Evolutionary conservation across 2,888 invertebrate species (phyloP), one percentile per base, ranked within the genome.

Genomic region (Cheilosia variabilis): DNA sequence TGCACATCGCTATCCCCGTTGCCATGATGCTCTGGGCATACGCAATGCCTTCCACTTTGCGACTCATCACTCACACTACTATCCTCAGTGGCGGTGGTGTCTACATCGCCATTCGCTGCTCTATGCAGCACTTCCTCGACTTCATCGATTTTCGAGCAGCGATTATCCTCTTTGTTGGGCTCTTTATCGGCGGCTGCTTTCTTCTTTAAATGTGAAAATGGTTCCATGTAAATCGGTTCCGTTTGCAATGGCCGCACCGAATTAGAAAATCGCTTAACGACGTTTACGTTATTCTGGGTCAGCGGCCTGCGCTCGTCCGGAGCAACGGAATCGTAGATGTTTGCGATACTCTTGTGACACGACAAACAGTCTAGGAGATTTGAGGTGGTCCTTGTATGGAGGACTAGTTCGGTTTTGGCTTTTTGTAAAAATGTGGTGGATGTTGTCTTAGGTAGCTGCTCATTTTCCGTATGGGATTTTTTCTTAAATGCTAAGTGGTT

Each of bases 211-310:
- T 89, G 89, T 24, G 88, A 84, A 77, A 88, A 89, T 22, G 89
- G 89, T 76, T 89, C 89, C 89, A 89, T 89, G 75, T 89, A 89
- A 78, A 89, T 89, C 15, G 87, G 89, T 71, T 89, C 89, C 31
- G 80, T 43, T 47, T 80, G 58, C 34, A 71, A 37, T 43, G 87
- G 69, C 37, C 66, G 73, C 10, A 73, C 57, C 19, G 66, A 82
- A 55, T 76, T 78, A 3, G 82, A 75, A 47, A 83, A 77, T 66
- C 78, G 24, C 41, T 71, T 87, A 1, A 82, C 73, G 24, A 77
- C 62, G 31, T 72, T 84, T 31, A 47, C 57, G 57, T 88, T 87
- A 55, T 73, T 77, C 55, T 80, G 69, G 37, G 87, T 81, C 22
- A 87, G 78, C 31, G 88, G 87, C 57, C 76, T 72, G 19, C 69